Base-by-base conservation (phyloP, 2,113 vertebrate species). In the Colossoma macropomum region DNA sequence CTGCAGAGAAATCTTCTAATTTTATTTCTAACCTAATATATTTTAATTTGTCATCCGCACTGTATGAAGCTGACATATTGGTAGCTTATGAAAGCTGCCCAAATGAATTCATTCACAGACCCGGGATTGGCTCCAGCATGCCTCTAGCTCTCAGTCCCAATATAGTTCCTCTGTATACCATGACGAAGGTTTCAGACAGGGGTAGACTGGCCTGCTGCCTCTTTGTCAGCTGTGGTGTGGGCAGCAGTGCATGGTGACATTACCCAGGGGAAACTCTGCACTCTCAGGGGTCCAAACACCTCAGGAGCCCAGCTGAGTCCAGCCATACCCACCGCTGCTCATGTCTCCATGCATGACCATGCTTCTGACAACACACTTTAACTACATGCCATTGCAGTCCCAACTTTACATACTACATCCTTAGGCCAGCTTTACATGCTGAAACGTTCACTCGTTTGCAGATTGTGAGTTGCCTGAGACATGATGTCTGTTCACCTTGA, bases 111-210 rank as follows among this genome's bases (percentile, higher is more conserved):
- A 25, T 28, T 30, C 23, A 62, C 27, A 41, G 25, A 56, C 23
- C 16, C n/a, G 23, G 68, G 25, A 12, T 45, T 25, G 38, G 54
- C 76, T 72, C 27, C 48, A 34, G 23, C 28, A 52, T 65, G 54
- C 56, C 28, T 65, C 30, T 8, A 63, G 38, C 27, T 41, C 8
- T 19, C 66, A 60, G 23, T 68, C 27, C 32, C 63, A 69, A 70
- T 34, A 75, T 66, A 69, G 10, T 75, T 41, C 68, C 32, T 77
- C 11, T 59, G 59, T 10, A 25, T 77, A 73, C 23, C 60, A 62
- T 60, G n/a, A 54, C 48, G 52, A 82, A 68, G 66, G 28, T 10
- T 86, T 83, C 56, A 80, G 66, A 80, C 78, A 23, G 59, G n/a
- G 17, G 28, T 77, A 19, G 66, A 59, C 79, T 66, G 54, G 32